These are phyloP conservation scores for Champsocephalus esox DNA, from an alignment of 2,797 vertebrate species.

Conservation along the genomic window DNA sequence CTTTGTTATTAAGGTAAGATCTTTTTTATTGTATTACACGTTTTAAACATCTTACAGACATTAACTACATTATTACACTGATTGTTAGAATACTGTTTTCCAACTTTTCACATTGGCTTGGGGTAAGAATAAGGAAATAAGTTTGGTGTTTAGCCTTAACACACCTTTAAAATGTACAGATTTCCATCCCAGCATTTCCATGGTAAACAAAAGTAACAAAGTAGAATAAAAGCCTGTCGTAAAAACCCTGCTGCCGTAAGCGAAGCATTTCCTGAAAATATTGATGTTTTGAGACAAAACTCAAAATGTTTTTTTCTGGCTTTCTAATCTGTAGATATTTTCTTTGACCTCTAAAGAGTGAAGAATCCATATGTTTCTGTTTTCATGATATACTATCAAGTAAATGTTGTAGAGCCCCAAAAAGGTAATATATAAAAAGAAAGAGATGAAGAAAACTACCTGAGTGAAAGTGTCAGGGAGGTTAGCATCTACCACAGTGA, in stretches of 20 bases:
- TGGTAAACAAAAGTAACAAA: neutral
- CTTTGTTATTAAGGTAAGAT: too few relatives aligned
- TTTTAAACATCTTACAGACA: too few relatives aligned
- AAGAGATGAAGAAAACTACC: slow-evolving; percentile 14
- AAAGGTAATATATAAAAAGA: neutral
- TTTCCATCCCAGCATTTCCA: neutral
- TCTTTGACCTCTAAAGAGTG: neutral
- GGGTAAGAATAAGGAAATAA: too few relatives aligned
- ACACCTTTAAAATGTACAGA: slow-evolving; percentile 4
- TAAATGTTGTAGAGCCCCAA: neutral
- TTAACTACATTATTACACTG: too few relatives aligned
- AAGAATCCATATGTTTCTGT: slow-evolving; percentile 1
- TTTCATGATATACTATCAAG: neutral
- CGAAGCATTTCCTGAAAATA: neutral
- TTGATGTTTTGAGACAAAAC: slow-evolving; percentile 2
- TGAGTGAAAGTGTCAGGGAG: slow-evolving; percentile 14
- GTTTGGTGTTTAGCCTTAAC: neutral
- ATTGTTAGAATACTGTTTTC: too few relatives aligned
- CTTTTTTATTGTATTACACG: too few relatives aligned
- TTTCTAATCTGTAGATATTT: slow-evolving; percentile 20
- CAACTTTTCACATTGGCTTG: too few relatives aligned
- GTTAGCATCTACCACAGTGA: slow-evolving; percentile 28
- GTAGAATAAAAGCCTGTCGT: neutral
- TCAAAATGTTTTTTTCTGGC: neutral
- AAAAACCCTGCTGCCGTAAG: neutral